phyloP scores from a whole-genome alignment of 2,888 invertebrate genomes.

The Parnassius glacialis region DNA sequence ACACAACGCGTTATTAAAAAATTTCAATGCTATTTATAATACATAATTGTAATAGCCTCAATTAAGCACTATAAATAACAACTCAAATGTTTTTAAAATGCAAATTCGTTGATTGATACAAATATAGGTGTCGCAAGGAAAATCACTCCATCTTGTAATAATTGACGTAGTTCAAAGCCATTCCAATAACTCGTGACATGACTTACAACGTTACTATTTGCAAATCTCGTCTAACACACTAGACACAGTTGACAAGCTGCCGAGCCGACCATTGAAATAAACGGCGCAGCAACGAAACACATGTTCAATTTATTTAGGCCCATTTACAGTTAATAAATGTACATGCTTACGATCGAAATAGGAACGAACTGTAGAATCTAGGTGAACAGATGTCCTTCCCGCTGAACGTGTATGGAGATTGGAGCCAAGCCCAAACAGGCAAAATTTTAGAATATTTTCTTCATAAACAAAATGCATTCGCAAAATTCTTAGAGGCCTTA shows the following conservation, averaged over 20 bases:
- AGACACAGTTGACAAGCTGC: slow-evolving; percentile 38
- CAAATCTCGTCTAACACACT: slow-evolving; percentile 42
- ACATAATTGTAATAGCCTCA: slow-evolving; percentile 12
- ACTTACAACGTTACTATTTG: slow-evolving; percentile 38
- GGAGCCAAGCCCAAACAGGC: neutral
- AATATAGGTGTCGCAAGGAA: slow-evolving; percentile 25
- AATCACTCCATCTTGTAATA: slow-evolving; percentile 28
- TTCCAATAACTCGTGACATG: slow-evolving; percentile 31
- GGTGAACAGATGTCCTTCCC: slow-evolving; percentile 26
- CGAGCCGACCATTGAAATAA: slow-evolving; percentile 52
- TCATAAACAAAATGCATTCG: too few species aligned
- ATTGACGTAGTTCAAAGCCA: slow-evolving; percentile 38
- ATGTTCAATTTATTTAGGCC: slow-evolving; percentile 38
- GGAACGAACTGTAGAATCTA: slow-evolving; percentile 20
- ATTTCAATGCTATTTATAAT: slow-evolving; percentile 1
- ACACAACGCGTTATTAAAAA: neutral
- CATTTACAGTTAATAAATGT: slow-evolving; percentile 28
- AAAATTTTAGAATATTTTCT: neutral
- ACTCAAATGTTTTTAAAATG: slow-evolving; percentile 16
- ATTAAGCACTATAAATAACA: slow-evolving; percentile 12
- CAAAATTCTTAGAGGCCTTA: too few species aligned
- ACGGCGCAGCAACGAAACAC: slow-evolving; percentile 46
- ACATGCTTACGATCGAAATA: slow-evolving; percentile 22
- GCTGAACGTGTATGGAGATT: slow-evolving; percentile 17
- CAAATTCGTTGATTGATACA: slow-evolving; percentile 14